Evolutionary conservation across 2,797 vertebrate genomes (phyloP).

Genomic region (Typhlichthys subterraneus): DNA sequence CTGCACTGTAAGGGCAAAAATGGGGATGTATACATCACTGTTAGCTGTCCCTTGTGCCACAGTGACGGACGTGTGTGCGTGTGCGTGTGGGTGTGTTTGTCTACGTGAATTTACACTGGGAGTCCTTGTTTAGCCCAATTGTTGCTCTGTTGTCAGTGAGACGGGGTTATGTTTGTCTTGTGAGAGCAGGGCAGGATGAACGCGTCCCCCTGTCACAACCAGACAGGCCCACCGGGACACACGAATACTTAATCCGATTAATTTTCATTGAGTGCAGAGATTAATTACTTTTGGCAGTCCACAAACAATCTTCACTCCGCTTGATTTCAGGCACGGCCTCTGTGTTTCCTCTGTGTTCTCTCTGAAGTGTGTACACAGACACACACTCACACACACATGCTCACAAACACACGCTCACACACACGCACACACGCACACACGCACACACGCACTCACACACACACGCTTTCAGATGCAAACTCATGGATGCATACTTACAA

Average conservation of each 20-base stretch:
- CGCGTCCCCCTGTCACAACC: slow-evolving; percentile 32
- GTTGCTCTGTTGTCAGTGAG: slow-evolving; percentile 42
- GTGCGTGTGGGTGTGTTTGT: slow-evolving; percentile 2
- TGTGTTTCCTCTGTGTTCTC: slow-evolving; percentile 26
- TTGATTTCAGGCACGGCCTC: slow-evolving; percentile 66
- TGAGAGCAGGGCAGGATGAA: background rate
- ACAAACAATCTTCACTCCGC: slow-evolving; percentile 74
- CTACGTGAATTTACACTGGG: slow-evolving; percentile 44
- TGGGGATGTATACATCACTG: background rate
- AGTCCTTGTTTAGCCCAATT: slow-evolving; percentile 42
- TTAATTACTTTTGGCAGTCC: slow-evolving; percentile 78
- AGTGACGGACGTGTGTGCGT: slow-evolving; percentile 4
- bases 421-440: background rate
- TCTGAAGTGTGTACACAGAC: slow-evolving; percentile 38
- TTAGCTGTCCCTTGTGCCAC: background rate
- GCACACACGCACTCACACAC: background rate
- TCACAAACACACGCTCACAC: background rate
- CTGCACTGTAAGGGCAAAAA: too few species aligned
- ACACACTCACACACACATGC: background rate
- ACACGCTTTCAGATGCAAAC: slow-evolving; percentile 1
- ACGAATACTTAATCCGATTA: slow-evolving; percentile 72
- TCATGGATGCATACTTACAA: slow-evolving; percentile 1
- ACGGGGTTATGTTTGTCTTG: slow-evolving; percentile 18
- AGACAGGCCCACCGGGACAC: slow-evolving; percentile 65
- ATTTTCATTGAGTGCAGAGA: slow-evolving; percentile 69